These are phyloP conservation scores for Scaptomyza cyrtandrae DNA, from an alignment of 2,888 invertebrate species.

Conservation along the genomic window DNA sequence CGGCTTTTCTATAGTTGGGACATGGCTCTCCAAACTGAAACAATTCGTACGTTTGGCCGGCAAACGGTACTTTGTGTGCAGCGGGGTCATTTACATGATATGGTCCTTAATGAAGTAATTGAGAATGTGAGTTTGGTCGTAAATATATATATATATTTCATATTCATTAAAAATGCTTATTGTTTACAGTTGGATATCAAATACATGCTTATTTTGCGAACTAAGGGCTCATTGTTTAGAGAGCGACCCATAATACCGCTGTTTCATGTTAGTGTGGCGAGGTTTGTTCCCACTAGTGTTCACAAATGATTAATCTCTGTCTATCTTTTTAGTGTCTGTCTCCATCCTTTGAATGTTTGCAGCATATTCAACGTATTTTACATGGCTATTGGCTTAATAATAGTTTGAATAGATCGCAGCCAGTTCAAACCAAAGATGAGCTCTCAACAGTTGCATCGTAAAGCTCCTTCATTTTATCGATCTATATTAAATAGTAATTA, in stretches of 20 bases:
- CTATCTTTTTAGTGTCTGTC: slow-evolving; percentile 75
- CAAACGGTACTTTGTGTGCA: slow-evolving; percentile 81
- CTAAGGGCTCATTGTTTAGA: slow-evolving; percentile 80
- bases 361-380: slow-evolving; percentile 78
- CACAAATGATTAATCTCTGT: neutral
- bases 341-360: slow-evolving; percentile 83
- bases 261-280: slow-evolving; percentile 76
- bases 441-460: slow-evolving; percentile 41
- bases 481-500: slow-evolving; percentile 43
- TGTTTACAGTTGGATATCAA: slow-evolving; percentile 83
- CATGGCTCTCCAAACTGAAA: slow-evolving; percentile 83
- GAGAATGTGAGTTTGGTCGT: slow-evolving; percentile 79
- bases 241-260: slow-evolving; percentile 82
- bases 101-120: slow-evolving; percentile 85
- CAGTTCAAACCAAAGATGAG: slow-evolving; percentile 29
- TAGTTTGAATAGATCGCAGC: slow-evolving; percentile 19
- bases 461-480: slow-evolving; percentile 52
- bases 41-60: slow-evolving; percentile 76
- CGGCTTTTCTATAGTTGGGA: slow-evolving; percentile 74
- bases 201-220: slow-evolving; percentile 83
- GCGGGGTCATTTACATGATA: slow-evolving; percentile 80
- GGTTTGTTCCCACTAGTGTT: neutral
- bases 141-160: neutral
- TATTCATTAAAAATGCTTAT: slow-evolving; percentile 6
- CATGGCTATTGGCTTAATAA: slow-evolving; percentile 59